Evolutionary conservation across 2,888 invertebrate species (phyloP).

Genomic region (Erebia ligea): DNA sequence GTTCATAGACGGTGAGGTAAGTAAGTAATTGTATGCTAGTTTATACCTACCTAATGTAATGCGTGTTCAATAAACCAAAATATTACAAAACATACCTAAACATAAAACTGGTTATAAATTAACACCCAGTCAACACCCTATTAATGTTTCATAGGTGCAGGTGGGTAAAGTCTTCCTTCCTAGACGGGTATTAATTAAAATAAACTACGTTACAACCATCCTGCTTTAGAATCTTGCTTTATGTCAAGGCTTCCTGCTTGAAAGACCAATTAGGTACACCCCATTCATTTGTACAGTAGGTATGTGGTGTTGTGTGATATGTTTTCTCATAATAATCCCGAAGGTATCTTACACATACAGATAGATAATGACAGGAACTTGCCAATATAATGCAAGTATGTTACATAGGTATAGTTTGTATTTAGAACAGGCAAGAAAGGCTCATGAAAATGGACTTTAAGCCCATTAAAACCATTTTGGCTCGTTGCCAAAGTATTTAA

Average conservation of each 20-base stretch:
- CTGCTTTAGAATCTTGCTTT: not conserved
- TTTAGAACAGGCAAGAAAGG: no score
- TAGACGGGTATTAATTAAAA: no score
- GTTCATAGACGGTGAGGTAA: slow-evolving; percentile 7
- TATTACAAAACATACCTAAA: not conserved
- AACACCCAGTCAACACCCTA: not conserved
- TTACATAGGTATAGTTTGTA: no score
- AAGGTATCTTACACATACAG: no score
- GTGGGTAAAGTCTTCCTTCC: not conserved
- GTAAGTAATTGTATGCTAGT: not conserved
- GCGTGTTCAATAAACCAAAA: slow-evolving; percentile 1
- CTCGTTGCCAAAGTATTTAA: slow-evolving; percentile 4
- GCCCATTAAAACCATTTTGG: slow-evolving; percentile 8
- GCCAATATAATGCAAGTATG: no score
- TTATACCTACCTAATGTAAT: not conserved
- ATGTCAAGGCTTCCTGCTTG: not conserved
- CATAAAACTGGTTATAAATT: not conserved
- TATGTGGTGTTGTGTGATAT: no score
- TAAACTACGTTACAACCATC: no score
- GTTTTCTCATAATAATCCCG: no score
- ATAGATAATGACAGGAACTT: no score
- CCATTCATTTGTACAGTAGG: no score
- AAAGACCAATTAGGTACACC: no score
- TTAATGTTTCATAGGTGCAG: not conserved
- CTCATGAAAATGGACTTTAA: no score